A percentile compares a stretch with the other conserved stretches of the same genome.
phyloP scores from a whole-genome alignment of 2,113 vertebrate genomes.

The Panurus biarmicus region DNA sequence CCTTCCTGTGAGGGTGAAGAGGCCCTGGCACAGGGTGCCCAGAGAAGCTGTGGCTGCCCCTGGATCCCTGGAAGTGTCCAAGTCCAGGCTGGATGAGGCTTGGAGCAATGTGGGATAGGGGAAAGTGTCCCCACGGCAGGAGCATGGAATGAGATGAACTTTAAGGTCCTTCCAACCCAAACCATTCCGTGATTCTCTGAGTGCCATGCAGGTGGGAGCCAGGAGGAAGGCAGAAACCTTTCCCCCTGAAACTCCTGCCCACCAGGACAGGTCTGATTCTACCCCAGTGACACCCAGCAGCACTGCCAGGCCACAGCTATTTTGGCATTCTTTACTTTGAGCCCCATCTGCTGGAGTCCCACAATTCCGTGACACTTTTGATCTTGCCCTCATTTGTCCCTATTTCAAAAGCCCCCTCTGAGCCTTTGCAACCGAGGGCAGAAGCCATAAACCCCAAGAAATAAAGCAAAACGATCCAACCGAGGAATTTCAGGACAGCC shows the following conservation, averaged over 20 bases:
- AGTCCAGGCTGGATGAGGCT: rapidly evolving
- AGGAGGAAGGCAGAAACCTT: neutral
- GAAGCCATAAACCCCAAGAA: neutral
- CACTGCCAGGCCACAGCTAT: neutral
- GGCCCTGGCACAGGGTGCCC: neutral
- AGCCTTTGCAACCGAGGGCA: neutral
- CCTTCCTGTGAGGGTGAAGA: rapidly evolving
- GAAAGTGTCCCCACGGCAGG: neutral
- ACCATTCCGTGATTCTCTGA: neutral
- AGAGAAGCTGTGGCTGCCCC: neutral
- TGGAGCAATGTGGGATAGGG: rapidly evolving
- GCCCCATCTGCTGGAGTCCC: slow-evolving; percentile 60
- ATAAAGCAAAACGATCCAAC: rapidly evolving
- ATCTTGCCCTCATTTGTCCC: neutral
- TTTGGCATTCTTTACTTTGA: slow-evolving; percentile 49
- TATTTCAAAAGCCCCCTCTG: neutral
- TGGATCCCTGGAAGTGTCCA: neutral
- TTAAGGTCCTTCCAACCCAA: neutral
- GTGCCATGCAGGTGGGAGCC: neutral
- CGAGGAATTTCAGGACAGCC: neutral
- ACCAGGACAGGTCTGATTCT: neutral
- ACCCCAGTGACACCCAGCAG: neutral
- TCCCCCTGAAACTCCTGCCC: neutral
- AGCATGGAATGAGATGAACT: neutral
- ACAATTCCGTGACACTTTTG: neutral